Evolutionary conservation across 2,113 vertebrate species (phyloP).

Genomic region (Sarotherodon lohbergeri): DNA sequence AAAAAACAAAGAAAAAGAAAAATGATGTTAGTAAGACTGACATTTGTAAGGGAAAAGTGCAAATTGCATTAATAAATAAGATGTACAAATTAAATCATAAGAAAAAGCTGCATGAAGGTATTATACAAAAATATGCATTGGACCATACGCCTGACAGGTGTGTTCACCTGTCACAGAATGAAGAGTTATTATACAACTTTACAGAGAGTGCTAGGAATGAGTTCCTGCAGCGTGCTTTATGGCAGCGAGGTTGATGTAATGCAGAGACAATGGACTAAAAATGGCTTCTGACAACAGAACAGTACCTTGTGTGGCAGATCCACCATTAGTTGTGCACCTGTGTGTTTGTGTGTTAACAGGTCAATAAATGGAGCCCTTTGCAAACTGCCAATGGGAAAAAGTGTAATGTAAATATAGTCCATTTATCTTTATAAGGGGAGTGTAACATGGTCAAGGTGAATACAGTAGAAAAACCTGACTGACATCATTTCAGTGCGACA

Average conservation of each 20-base stretch:
- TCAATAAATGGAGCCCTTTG: not conserved
- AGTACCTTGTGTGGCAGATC: not conserved
- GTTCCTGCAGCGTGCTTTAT: not conserved
- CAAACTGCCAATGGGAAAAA: not conserved
- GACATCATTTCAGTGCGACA: not conserved
- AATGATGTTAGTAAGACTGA: rapidly evolving
- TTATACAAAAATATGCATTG: not conserved
- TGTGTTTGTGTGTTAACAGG: not conserved
- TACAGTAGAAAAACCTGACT: not conserved
- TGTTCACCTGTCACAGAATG: not conserved
- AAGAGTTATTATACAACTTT: not conserved
- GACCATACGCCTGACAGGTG: not conserved
- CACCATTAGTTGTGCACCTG: not conserved
- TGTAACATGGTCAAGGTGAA: not conserved
- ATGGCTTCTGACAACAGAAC: not conserved
- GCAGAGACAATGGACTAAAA: rapidly evolving
- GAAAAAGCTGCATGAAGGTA: not conserved
- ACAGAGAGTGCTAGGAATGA: not conserved
- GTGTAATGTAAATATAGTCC: not conserved
- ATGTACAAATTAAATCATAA: rapidly evolving
- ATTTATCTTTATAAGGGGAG: not conserved
- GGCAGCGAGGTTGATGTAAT: rapidly evolving
- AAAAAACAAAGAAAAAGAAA: not conserved
- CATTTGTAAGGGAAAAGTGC: not conserved
- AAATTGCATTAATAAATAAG: not conserved